These are phyloP conservation scores for Onychomys leucogaster DNA, from an alignment of 2,797 vertebrate genomes.

Conservation along the genomic window DNA sequence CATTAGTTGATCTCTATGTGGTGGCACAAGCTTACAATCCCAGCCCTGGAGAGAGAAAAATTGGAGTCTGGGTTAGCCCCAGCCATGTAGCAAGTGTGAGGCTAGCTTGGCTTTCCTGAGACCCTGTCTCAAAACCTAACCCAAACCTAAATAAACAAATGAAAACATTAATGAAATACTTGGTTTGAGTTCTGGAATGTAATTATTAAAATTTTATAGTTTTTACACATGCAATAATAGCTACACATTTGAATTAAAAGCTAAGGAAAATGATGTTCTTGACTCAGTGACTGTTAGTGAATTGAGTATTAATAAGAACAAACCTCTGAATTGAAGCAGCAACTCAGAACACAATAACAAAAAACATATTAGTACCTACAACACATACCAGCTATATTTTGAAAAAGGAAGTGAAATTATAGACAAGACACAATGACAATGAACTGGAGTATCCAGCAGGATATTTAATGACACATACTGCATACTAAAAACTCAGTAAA, in stretches of 20 bases:
- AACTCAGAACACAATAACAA: background rate
- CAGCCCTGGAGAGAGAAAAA: background rate
- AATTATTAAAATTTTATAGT: conserved; percentile 34
- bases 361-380: background rate
- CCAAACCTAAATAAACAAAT: background rate
- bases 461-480: background rate
- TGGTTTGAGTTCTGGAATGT: conserved; percentile 5
- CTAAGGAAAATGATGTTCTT: background rate
- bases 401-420: conserved; percentile 54
- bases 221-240: conserved; percentile 15
- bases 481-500: conserved; percentile 6
- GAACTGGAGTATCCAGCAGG: background rate
- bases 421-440: conserved; percentile 1
- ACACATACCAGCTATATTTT: conserved; percentile 16
- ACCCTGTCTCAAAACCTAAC: background rate
- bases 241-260: conserved; percentile 46
- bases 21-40: background rate
- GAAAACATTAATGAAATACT: background rate
- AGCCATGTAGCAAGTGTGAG: background rate
- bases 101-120: background rate
- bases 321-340: background rate
- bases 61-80: background rate
- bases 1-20: background rate
- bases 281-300: background rate
- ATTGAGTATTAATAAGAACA: conserved; percentile 35